These are phyloP conservation scores for Eclectus roratus DNA, from an alignment of 2,113 vertebrate species.

Conservation along the genomic window DNA sequence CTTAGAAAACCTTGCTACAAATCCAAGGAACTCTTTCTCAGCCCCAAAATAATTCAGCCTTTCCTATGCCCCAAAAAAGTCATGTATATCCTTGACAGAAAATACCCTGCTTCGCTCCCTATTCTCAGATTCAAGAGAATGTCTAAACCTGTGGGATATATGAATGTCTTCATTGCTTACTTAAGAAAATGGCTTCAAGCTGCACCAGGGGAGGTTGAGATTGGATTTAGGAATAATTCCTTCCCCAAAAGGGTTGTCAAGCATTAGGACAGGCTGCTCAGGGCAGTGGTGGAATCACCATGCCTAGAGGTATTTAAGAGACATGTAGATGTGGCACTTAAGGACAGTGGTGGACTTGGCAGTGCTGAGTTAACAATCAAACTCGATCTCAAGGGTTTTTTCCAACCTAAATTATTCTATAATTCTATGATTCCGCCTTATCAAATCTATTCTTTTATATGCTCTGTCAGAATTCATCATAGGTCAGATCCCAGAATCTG, in stretches of 20 bases:
- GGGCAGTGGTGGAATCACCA: not conserved
- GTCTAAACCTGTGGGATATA: not conserved
- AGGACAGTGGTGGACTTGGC: not conserved
- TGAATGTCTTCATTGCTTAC: not conserved
- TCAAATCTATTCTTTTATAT: not conserved
- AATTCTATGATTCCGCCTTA: not conserved
- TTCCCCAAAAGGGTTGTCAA: not conserved
- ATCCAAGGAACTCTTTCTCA: not conserved
- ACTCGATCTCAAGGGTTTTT: not conserved
- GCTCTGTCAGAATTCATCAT: not conserved
- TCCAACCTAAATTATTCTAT: not conserved
- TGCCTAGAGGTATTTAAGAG: not conserved
- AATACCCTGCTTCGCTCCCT: not conserved
- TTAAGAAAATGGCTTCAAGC: not conserved
- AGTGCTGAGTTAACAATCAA: not conserved
- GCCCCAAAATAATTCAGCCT: not conserved
- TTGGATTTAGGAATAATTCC: not conserved
- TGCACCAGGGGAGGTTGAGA: not conserved
- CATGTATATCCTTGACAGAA: not conserved
- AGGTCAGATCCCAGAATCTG: not conserved
- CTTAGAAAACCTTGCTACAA: not conserved
- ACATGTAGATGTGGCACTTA: not conserved
- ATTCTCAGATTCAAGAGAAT: not conserved
- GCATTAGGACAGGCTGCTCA: not conserved
- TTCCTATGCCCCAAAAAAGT: not conserved